Base-by-base conservation (phyloP, 2,113 vertebrate genomes). In the Calidris pugnax region DNA sequence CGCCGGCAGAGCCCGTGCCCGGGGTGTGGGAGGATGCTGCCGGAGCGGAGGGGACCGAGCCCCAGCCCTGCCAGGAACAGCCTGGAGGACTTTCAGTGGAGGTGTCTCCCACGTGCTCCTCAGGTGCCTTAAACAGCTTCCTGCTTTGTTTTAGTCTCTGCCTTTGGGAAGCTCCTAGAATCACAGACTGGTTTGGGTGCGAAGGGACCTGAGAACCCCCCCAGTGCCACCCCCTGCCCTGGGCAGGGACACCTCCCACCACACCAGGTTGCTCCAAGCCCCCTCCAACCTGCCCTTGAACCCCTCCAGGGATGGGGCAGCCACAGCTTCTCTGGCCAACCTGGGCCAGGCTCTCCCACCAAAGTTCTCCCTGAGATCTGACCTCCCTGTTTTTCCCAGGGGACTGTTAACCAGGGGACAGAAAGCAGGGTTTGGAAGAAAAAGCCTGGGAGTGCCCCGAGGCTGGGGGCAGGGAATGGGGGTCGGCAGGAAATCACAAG, bases 1-100 rank as follows among this genome's bases (percentile, higher is more conserved):
- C 8, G 2, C 79, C 3, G 30, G 75, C 60, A 50, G 35, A 63
- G 37, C 63, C 59, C 1, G 2, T 2, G 64, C n/a, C 43, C 0
- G 2, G 59, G 59, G 4, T 24, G 69, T 10, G 51, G 77, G 80
- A 83, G 63, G 76, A 5, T 43, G 76, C 50, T 86, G 76, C 43
- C 1, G 7, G 71, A 14, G 39, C 22, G 39, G 28, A 32, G 67
- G 82, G 59, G 6, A 5, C 26, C 7, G 28, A 32, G 45, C 22
- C 74, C 81, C 35, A 33, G 4, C 71, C 68, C 62, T 69, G n/a
- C 68, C 67, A 33, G 18, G 45, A 16, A 12, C 56, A 33, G 62
- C 82, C 85, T 43, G 75, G 57, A 60, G 82, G 86, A n/a, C 69
- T 81, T 79, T 22, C 53, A 60, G 27, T 7, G 71, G 22, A 28